Conservation (phyloP, 35 echinoderm and acorn worm genomes). For the Ophiothrix spiculata region DNA sequence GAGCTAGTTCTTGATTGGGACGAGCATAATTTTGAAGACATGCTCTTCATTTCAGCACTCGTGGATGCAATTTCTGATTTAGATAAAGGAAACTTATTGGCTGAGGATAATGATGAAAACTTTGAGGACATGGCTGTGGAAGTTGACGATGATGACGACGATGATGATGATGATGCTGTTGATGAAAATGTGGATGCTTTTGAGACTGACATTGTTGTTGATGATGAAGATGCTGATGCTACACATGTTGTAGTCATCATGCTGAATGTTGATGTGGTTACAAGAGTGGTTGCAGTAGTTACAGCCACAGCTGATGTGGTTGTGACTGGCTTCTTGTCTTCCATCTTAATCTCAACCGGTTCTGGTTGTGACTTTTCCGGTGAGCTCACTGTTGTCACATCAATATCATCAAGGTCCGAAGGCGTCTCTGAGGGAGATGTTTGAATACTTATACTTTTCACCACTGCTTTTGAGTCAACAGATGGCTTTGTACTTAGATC, state of each 20-base stretch:
- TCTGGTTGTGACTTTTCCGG: not conserved
- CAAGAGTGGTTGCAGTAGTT: not conserved
- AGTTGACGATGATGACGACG: no score
- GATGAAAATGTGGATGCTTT: no score
- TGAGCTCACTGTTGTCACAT: not conserved
- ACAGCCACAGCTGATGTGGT: not conserved
- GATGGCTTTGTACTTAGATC: not conserved
- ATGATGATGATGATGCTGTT: no score
- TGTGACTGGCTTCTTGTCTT: slow-evolving; percentile 10
- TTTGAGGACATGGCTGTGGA: no score
- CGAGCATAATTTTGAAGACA: not conserved
- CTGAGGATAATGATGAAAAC: no score
- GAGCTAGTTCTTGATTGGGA: not conserved
- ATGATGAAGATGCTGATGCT: not conserved
- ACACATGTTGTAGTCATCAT: no score
- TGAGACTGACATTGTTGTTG: not conserved
- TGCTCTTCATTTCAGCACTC: not conserved
- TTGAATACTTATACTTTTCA: slow-evolving; percentile 69
- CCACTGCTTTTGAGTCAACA: slow-evolving; percentile 12
- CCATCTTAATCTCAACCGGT: no score
- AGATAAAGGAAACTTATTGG: not conserved
- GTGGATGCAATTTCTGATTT: not conserved
- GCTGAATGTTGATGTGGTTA: slow-evolving; percentile 5
- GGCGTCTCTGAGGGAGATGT: slow-evolving; percentile 54
- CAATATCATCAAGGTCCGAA: not conserved